Percentiles rank a stretch among this genome's conserved stretches.
These are phyloP conservation scores for Chrysemys picta DNA, from an alignment of 2,113 vertebrate genomes.

Conservation along the genomic window DNA sequence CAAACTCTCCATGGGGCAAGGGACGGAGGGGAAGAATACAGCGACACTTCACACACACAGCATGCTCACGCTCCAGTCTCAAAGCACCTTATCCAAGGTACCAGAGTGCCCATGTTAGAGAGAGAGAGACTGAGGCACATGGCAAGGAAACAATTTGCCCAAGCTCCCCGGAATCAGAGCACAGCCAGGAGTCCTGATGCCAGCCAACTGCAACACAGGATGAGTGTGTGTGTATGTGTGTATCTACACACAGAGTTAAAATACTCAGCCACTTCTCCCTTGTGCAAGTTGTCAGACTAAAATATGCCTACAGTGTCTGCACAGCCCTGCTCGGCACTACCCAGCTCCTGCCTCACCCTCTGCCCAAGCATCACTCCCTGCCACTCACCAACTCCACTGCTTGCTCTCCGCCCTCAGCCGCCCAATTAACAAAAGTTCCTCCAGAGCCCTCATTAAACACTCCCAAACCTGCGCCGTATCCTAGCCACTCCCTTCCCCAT, in stretches of 20 bases:
- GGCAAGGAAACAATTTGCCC: not conserved
- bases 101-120: too few species aligned
- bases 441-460: too few species aligned
- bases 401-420: too few species aligned
- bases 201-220: not conserved
- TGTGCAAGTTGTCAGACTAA: not conserved
- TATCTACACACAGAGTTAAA: not conserved
- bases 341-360: not conserved
- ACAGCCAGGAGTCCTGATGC: not conserved
- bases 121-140: not conserved
- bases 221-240: fast-evolving
- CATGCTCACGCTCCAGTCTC: not conserved
- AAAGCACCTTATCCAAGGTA: not conserved
- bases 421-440: not conserved
- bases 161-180: too few species aligned
- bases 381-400: not conserved
- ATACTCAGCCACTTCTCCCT: not conserved
- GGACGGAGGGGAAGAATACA: not conserved
- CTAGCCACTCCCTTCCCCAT: too few species aligned
- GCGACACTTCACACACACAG: too few species aligned
- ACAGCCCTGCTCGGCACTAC: not conserved
- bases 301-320: not conserved
- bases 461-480: too few species aligned
- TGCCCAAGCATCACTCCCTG: not conserved
- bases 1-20: not conserved